Evolutionary conservation across 2,113 vertebrate genomes (phyloP).

Genomic region (Gnathonemus longibarbis): DNA sequence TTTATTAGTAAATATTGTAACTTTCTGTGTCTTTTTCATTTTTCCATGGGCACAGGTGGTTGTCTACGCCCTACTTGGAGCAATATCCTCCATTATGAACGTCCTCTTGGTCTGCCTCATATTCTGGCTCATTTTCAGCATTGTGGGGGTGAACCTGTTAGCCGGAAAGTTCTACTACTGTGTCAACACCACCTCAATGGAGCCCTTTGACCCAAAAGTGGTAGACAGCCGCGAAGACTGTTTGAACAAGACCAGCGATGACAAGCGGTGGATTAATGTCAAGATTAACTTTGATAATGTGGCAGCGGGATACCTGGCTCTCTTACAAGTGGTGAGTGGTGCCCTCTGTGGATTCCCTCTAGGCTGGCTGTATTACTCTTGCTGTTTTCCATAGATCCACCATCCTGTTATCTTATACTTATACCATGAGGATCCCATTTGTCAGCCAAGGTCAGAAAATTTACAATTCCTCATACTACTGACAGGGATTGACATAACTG

Average conservation of each 20-base stretch:
- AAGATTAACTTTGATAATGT: conserved; percentile 99
- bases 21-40: background rate
- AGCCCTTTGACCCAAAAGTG: conserved; percentile 57
- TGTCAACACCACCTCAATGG: conserved; percentile 76
- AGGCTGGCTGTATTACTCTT: background rate
- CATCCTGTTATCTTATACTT: background rate
- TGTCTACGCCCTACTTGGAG: conserved; percentile 93
- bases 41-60: conserved; percentile 71
- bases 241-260: conserved; percentile 60
- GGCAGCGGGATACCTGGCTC: conserved; percentile 88
- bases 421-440: background rate
- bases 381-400: background rate
- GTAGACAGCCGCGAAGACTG: conserved; percentile 86
- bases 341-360: background rate
- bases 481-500: no score
- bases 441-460: background rate
- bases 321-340: conserved; percentile 88
- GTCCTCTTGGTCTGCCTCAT: conserved; percentile 97
- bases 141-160: conserved; percentile 97
- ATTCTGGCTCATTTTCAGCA: conserved; percentile 99
- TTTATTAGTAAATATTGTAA: background rate
- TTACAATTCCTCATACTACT: background rate
- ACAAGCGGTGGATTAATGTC: conserved; percentile 86
- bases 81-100: conserved; percentile 98
- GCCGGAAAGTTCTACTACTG: conserved; percentile 93